These are phyloP conservation scores for Cecropterus lyciades DNA, from an alignment of 1,140 invertebrate genomes.

Conservation along the genomic window DNA sequence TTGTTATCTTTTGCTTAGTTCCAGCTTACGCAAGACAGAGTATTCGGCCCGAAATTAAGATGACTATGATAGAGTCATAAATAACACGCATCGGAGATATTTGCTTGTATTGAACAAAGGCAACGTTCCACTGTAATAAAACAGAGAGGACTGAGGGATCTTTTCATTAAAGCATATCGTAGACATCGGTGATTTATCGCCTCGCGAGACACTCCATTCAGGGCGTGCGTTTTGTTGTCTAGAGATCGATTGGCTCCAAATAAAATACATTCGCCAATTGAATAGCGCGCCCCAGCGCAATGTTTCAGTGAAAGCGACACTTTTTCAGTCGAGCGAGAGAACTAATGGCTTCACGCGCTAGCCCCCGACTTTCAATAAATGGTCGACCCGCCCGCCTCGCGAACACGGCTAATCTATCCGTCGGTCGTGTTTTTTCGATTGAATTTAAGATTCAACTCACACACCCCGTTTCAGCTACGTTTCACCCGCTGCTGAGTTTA, in stretches of 20 bases:
- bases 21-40: conserved; percentile 20
- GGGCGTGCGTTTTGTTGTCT: conserved; percentile 78
- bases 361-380: conserved; percentile 78
- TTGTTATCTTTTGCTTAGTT: conserved; percentile 28
- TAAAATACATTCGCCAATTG: conserved; percentile 82
- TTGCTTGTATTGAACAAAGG: conserved; percentile 38
- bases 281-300: conserved; percentile 72
- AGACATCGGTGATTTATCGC: conserved; percentile 74
- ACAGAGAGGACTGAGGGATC: conserved; percentile 57
- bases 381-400: conserved; percentile 50
- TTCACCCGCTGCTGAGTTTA: conserved; percentile 20
- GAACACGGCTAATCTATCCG: conserved; percentile 60
- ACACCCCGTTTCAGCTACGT: conserved; percentile 26
- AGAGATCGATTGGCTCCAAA: conserved; percentile 78
- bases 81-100: conserved; percentile 32
- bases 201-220: conserved; percentile 72
- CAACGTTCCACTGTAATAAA: conserved; percentile 48
- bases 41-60: conserved; percentile 25
- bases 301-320: conserved; percentile 78
- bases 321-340: conserved; percentile 70
- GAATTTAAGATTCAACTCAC: conserved; percentile 45
- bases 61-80: conserved; percentile 34
- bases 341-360: conserved; percentile 78
- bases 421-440: conserved; percentile 49
- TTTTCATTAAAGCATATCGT: conserved; percentile 77